A percentile compares a stretch with the other conserved stretches of the same genome.
Conservation (phyloP, 2,888 invertebrate species). For the Taphrorychus bicolor region DNA sequence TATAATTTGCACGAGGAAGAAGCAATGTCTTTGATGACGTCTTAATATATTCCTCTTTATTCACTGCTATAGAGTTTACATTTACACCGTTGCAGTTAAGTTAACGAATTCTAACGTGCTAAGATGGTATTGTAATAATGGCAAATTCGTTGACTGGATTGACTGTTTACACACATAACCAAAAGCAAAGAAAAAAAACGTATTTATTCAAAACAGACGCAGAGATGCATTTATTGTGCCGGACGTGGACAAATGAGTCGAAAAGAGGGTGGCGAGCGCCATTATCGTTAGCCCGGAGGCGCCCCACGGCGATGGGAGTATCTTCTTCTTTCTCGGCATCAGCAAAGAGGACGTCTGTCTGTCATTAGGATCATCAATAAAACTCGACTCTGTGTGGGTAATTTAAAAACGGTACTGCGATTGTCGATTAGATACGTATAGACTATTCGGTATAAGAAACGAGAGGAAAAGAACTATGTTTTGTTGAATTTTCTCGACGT, state of each 20-base stretch:
- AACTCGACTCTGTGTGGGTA: neutral
- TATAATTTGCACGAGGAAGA: neutral
- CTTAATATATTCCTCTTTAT: too few relatives aligned
- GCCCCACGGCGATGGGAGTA: conserved; percentile 46
- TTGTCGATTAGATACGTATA: neutral
- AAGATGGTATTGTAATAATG: too few relatives aligned
- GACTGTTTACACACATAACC: too few relatives aligned
- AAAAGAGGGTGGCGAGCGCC: conserved; percentile 49
- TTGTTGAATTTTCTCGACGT: too few relatives aligned
- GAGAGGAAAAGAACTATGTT: too few relatives aligned
- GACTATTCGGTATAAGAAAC: too few relatives aligned
- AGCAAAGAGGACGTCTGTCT: conserved; percentile 34
- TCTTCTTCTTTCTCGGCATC: conserved; percentile 32
- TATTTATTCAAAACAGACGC: neutral
- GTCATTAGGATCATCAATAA: conserved; percentile 30
- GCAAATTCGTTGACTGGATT: too few relatives aligned
- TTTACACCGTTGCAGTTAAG: too few relatives aligned
- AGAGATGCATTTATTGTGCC: conserved; percentile 39
- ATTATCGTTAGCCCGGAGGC: conserved; percentile 51
- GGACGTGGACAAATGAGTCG: conserved; percentile 55
- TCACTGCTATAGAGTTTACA: too few relatives aligned
- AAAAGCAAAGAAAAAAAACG: too few relatives aligned
- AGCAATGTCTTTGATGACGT: neutral
- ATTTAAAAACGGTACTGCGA: neutral
- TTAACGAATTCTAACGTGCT: too few relatives aligned